phyloP scores from a whole-genome alignment of 1,140 invertebrate genomes.

The Xylocopa sonorina region DNA sequence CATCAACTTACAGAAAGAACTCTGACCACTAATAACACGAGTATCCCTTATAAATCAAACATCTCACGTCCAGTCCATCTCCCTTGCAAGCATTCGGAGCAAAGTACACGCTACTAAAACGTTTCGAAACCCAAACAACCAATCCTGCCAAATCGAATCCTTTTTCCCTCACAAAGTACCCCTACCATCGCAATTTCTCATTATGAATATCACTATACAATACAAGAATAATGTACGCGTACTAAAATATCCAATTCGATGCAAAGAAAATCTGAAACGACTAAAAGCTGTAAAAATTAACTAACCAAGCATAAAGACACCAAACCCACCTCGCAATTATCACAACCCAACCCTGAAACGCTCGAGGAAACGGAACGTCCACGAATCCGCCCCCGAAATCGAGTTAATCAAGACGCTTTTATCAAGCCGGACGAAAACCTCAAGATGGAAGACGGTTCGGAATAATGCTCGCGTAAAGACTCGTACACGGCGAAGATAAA shows the following conservation, averaged over 20 bases:
- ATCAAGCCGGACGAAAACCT: not conserved
- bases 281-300: too few species aligned
- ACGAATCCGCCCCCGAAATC: not conserved
- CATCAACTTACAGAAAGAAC: not conserved
- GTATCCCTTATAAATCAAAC: conserved; percentile 11
- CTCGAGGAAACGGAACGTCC: not conserved
- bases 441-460: conserved; percentile 55
- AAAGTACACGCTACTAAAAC: not conserved
- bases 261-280: too few species aligned
- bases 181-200: not conserved
- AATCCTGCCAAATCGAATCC: not conserved
- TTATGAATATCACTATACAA: not conserved
- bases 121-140: not conserved
- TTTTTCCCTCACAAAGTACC: not conserved
- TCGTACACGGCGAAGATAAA: conserved; percentile 47
- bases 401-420: not conserved
- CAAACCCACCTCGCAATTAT: not conserved
- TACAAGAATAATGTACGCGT: too few species aligned
- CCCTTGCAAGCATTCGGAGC: not conserved
- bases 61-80: not conserved
- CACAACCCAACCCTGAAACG: not conserved
- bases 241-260: too few species aligned
- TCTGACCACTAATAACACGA: conserved; percentile 13
- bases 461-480: conserved; percentile 61
- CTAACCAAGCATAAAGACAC: not conserved